phyloP scores from a whole-genome alignment of 2,888 invertebrate genomes.

The Deilephila porcellus region DNA sequence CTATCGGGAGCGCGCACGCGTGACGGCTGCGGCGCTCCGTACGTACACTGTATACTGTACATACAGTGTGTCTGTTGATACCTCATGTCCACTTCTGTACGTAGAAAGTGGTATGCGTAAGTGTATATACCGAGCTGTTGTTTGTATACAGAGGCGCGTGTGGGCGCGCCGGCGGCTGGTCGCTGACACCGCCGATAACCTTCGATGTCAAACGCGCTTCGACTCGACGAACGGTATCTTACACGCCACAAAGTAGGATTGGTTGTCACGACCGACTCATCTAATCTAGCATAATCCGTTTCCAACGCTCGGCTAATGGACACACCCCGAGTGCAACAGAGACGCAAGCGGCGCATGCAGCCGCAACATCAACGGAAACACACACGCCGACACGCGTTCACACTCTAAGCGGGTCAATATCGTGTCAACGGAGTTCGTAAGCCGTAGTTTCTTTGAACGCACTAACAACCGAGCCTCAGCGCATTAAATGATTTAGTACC shows the following conservation, averaged over 20 bases:
- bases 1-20: slow-evolving; percentile 63
- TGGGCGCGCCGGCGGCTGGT: slow-evolving; percentile 76
- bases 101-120: slow-evolving; percentile 46
- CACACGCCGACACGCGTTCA: slow-evolving; percentile 11
- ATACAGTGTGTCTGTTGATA: slow-evolving; percentile 37
- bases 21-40: slow-evolving; percentile 49
- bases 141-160: slow-evolving; percentile 77
- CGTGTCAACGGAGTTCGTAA: slow-evolving; percentile 27
- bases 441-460: slow-evolving; percentile 26
- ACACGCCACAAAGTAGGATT: slow-evolving; percentile 22
- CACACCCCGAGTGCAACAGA: slow-evolving; percentile 13
- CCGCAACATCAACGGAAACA: slow-evolving; percentile 1
- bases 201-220: slow-evolving; percentile 77
- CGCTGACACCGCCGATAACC: slow-evolving; percentile 83
- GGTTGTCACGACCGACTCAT: slow-evolving; percentile 18
- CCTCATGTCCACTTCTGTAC: slow-evolving; percentile 31
- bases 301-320: slow-evolving; percentile 4
- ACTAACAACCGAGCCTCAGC: slow-evolving; percentile 10
- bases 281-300: slow-evolving; percentile 8
- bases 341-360: neutral
- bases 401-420: slow-evolving; percentile 27
- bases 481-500: slow-evolving; percentile 20
- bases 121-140: slow-evolving; percentile 54
- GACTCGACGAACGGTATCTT: slow-evolving; percentile 58
- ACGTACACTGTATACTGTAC: slow-evolving; percentile 40